Conservation (phyloP, 2,888 invertebrate genomes). For the Phortica magna region DNA sequence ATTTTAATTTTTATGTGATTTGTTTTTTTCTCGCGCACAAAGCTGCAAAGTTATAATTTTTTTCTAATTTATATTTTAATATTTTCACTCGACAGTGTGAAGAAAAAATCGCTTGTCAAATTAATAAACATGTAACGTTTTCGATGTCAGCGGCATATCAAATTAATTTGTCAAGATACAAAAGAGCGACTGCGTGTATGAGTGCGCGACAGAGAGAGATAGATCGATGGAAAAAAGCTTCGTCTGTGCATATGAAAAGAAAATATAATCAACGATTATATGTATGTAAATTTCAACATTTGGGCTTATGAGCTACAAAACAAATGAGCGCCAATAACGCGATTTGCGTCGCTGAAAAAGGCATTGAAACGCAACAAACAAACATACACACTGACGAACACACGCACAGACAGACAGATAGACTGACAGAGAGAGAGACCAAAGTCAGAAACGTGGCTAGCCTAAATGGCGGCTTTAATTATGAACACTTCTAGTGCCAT, state of each 20-base stretch:
- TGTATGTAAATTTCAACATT: constrained; percentile 27
- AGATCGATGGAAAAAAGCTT: not conserved
- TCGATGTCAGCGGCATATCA: constrained; percentile 45
- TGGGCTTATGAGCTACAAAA: not conserved
- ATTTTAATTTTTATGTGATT: constrained; percentile 1
- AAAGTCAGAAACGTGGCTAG: not conserved
- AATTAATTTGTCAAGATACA: constrained; percentile 52
- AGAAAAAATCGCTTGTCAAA: constrained; percentile 33
- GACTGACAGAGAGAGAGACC: not conserved
- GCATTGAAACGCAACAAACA: not conserved
- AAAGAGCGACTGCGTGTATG: not conserved
- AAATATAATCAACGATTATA: constrained; percentile 19
- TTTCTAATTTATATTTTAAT: constrained; percentile 15
- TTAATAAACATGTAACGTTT: constrained; percentile 43
- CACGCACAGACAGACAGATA: not conserved
- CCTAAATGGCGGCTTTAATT: not conserved
- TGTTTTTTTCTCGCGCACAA: not conserved
- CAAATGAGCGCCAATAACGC: constrained; percentile 29
- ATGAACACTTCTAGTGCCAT: not conserved
- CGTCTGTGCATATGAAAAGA: constrained; percentile 7
- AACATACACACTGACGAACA: not conserved
- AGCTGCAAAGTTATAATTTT: constrained; percentile 4
- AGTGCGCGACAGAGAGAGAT: not conserved
- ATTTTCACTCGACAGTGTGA: constrained; percentile 26
- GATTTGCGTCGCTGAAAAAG: not conserved